Base-by-base conservation (phyloP, 2,113 vertebrate genomes). In the Kryptolebias marmoratus region DNA sequence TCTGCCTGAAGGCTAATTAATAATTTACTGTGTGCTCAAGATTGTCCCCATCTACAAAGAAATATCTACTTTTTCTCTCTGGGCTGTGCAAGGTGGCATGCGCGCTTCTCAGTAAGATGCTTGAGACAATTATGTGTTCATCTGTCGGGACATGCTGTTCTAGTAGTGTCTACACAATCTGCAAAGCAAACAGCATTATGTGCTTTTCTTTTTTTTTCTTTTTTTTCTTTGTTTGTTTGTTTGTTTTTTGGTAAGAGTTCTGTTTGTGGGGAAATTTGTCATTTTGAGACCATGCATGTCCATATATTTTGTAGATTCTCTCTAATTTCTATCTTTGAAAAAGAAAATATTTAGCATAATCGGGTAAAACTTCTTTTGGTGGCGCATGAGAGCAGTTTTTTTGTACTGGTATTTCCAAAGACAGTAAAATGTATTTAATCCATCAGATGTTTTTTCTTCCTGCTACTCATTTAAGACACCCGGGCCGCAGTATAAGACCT, bases 11-110 rank as follows among this genome's bases (percentile, higher is more conserved):
- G 27, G 28, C 42, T 0, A 16, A 62, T 74, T 14, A 64, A 31
- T 55, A 71, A 71, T 80, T 71, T 39, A 55, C 5, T 27, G 6
- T 18, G n/a, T 42, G 11, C 47, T 18, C 9, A 16, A n/a, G 49
- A 12, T 2, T 22, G 31, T 2, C 32, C 32, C 44, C 44, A 52
- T 39, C 36, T 28, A 47, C 15, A 52, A 1, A n/a, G 16, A 5
- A 5, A 57, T 31, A 32, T 18, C 5, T 14, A 8, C 28, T 55
- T 59, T 22, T 42, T n/a, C 3, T 13, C 18, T 39, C 31, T 42
- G 57, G 16, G 14, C 6, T 59, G 0, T n/a, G 32, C 8, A 59
- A 52, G 18, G 7, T 52, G 50, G n/a, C n/a, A 11, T 52, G 50
- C 9, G 11, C 11, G n/a, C n/a, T 53, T 27, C 9, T 42, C 16